Evolutionary conservation across 2,888 invertebrate species (phyloP).

Genomic region (Smittia sp.): DNA sequence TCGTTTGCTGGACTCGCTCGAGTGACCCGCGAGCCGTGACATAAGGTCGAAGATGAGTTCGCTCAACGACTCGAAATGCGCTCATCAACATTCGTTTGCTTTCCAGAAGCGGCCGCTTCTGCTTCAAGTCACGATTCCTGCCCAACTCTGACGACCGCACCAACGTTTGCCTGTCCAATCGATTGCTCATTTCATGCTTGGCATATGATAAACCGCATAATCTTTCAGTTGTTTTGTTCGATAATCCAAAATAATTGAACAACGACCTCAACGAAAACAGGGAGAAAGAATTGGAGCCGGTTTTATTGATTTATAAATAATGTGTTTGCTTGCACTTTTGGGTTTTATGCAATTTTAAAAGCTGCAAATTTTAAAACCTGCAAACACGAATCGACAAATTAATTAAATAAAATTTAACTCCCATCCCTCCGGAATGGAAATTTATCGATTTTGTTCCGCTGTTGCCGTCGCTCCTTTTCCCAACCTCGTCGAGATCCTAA

Average conservation of each 20-base stretch:
- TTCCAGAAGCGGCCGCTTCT: no score
- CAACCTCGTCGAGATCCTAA: neutral
- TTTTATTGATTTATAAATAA: constrained; percentile 4
- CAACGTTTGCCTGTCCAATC: neutral
- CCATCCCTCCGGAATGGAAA: constrained; percentile 6
- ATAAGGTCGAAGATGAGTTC: no score
- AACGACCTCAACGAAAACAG: constrained; percentile 7
- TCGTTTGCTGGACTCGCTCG: no score
- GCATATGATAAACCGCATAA: constrained; percentile 8
- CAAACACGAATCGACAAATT: neutral
- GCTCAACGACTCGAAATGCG: no score
- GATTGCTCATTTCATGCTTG: neutral
- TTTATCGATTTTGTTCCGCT: neutral
- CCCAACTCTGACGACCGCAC: neutral
- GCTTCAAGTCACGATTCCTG: no score
- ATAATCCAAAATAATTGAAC: constrained; percentile 5
- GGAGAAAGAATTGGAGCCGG: neutral
- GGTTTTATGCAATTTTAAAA: neutral
- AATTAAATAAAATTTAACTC: neutral
- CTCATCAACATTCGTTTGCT: no score
- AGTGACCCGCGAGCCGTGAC: no score
- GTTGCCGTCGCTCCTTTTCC: neutral
- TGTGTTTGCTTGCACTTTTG: neutral
- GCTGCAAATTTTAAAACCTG: neutral
- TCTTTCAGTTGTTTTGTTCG: neutral